Conservation (phyloP, 2,797 vertebrate genomes). For the Tokudaia tokunoshimensis region DNA sequence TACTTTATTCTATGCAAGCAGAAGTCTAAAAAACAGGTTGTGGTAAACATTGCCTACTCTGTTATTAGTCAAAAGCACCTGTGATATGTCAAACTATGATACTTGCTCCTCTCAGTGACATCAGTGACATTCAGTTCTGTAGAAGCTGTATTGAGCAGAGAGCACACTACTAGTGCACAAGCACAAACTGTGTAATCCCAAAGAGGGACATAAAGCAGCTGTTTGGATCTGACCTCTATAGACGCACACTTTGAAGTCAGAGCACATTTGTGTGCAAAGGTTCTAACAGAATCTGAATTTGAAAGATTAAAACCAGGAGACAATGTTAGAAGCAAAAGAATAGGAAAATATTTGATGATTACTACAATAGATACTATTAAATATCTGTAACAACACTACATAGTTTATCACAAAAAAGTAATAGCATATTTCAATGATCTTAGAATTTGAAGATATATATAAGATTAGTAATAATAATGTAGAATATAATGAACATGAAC, state of each 20-base stretch:
- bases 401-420: background rate
- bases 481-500: background rate
- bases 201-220: background rate
- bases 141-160: background rate
- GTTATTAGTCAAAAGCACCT: background rate
- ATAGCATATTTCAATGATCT: background rate
- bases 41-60: background rate
- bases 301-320: background rate
- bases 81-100: background rate
- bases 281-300: background rate
- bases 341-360: background rate
- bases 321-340: background rate
- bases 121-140: background rate
- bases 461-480: background rate
- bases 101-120: background rate
- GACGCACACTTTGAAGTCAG: background rate
- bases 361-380: no score
- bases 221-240: background rate
- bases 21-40: background rate
- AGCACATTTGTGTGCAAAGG: background rate
- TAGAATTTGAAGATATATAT: background rate
- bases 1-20: background rate
- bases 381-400: background rate
- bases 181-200: background rate
- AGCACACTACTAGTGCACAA: accelerated